A percentile compares a stretch with the other conserved stretches of the same genome.
Evolutionary conservation across 1,140 invertebrate species (phyloP).

Genomic region (Papilio aristodemus): DNA sequence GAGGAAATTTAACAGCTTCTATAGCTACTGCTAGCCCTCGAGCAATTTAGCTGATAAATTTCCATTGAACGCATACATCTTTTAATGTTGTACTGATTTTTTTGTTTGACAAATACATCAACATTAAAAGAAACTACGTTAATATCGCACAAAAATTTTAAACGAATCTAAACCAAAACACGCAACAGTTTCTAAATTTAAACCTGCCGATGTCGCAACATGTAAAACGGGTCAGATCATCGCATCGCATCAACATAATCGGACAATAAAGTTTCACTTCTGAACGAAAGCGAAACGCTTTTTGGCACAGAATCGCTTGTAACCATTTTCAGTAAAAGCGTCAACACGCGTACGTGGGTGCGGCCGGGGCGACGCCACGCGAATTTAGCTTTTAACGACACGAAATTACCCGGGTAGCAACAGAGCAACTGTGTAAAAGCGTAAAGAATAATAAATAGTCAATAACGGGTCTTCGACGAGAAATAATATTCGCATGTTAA

Average conservation of each 20-base stretch:
- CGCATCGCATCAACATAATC: conserved; percentile 29
- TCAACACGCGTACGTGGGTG: conserved; percentile 22
- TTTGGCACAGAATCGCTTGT: conserved; percentile 30
- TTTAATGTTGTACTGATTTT: not conserved
- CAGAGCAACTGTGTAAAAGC: not conserved
- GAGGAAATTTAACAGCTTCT: too few species aligned
- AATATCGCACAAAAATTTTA: not conserved
- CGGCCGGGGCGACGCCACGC: conserved; percentile 6
- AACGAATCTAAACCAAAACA: not conserved
- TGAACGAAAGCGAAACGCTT: conserved; percentile 31
- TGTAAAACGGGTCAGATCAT: conserved; percentile 25
- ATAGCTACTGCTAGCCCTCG: too few species aligned
- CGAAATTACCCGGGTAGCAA: conserved; percentile 16
- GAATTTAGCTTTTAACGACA: conserved; percentile 8
- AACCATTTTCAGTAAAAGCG: conserved; percentile 24
- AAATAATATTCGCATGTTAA: conserved; percentile 4
- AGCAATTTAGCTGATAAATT: too few species aligned
- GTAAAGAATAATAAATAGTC: conserved; percentile 26
- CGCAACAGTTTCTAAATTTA: conserved; percentile 5
- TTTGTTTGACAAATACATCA: not conserved
- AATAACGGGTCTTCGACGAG: conserved; percentile 7
- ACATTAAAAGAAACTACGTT: not conserved
- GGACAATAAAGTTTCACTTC: conserved; percentile 32
- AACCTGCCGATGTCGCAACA: conserved; percentile 24
- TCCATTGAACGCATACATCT: too few species aligned